Evolutionary conservation across 2,888 invertebrate genomes (phyloP), one percentile per base, ranked within the genome.

Genomic region (Heterodera filipjevi): DNA sequence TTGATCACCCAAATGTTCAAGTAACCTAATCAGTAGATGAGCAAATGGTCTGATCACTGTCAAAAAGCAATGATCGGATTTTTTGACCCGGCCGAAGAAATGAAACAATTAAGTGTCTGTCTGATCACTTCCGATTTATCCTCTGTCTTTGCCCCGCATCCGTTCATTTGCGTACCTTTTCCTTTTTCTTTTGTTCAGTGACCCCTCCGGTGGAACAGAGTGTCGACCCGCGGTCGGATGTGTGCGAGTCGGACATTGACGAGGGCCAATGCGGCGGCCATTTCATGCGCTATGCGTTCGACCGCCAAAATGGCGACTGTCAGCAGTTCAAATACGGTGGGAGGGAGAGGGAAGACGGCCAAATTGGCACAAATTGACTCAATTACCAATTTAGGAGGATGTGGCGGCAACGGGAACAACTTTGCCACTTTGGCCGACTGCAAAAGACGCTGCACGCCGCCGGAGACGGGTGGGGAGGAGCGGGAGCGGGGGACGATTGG

Each of bases 201-300:
- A 27, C 27, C 14, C 30, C 53, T 6, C 66, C 75, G 6, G 35
- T 22, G 39, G 49, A n/a, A 27, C 12, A 35, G 49, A 74, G 30
- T 19, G 75, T 66, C 30, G 75, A 75, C 33, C 44, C 75, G 32
- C 16, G 27, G 27, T 44, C 66, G 33, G 77, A 81, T 46, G 82
- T 83, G 22, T 87, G 87, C 82, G 78, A 83, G 19, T 81, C 85
- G 27, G 84, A 84, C 64, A 86, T 87, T 27, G 87, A 87, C 71
- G 84, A 84, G 49, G 87, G 87, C 76, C 86, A 88, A 78, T 90
- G 90, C 81, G 81, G 84, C 66, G 88, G 87, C 70, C 82, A 84
- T 33, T 89, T 87, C 53, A 84, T 86, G 46, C 83, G 89, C 39
- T 90, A 87, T 84, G 89, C 88, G 76, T 90, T 89, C 82, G 89